Evolutionary conservation across 2,888 invertebrate species (phyloP).

Genomic region (Osmoderma eremita): DNA sequence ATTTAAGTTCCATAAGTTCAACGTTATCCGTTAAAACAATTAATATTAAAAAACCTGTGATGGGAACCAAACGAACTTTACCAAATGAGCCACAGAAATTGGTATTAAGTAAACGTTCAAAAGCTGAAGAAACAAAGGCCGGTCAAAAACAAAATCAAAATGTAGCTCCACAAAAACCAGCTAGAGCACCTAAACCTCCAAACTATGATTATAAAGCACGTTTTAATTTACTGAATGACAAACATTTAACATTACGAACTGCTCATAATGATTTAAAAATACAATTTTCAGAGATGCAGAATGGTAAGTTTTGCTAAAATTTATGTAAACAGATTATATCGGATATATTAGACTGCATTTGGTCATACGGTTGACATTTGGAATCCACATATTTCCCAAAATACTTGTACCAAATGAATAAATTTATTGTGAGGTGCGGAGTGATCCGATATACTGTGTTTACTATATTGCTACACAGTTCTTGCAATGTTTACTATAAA

Average conservation of each 20-base stretch:
- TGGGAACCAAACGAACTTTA: slow-evolving; percentile 10
- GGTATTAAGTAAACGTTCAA: background rate
- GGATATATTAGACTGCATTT: no score
- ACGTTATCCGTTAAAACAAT: background rate
- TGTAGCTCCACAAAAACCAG: background rate
- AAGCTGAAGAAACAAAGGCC: background rate
- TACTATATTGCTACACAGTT: no score
- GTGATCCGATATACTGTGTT: no score
- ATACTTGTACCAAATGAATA: no score
- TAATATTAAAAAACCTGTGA: background rate
- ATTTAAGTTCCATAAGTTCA: background rate
- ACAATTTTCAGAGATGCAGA: background rate
- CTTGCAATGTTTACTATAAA: background rate
- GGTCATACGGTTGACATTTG: no score
- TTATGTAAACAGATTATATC: no score
- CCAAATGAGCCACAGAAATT: background rate
- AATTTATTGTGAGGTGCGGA: no score
- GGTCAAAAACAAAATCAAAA: slow-evolving; percentile 18
- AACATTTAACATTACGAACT: slow-evolving; percentile 37
- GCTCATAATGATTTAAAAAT: background rate
- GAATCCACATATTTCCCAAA: no score
- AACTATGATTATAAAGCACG: slow-evolving; percentile 46
- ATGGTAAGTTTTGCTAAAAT: slow-evolving; percentile 10
- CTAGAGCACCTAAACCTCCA: slow-evolving; percentile 27
- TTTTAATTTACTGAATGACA: slow-evolving; percentile 41